Conservation (phyloP, 2,888 invertebrate genomes). For the Coenonympha glycerion region DNA sequence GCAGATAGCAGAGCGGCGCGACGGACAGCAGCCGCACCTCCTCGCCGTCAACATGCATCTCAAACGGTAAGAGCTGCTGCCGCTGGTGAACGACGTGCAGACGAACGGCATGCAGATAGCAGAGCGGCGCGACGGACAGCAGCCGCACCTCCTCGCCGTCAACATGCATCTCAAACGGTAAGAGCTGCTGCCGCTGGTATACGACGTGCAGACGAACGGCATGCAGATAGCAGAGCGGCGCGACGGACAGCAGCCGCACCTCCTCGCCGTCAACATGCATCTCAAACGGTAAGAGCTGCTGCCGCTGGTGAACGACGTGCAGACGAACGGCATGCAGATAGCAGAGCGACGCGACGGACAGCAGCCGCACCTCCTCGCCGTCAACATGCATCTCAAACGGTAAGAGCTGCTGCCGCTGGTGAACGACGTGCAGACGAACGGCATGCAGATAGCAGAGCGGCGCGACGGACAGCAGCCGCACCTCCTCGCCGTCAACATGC, state of each 20-base stretch:
- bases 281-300: slow-evolving; percentile 70
- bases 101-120: slow-evolving; percentile 91
- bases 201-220: slow-evolving; percentile 89
- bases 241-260: slow-evolving; percentile 76
- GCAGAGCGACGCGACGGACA: slow-evolving; percentile 86
- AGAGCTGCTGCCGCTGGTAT: slow-evolving; percentile 81
- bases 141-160: slow-evolving; percentile 69
- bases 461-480: slow-evolving; percentile 78
- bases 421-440: slow-evolving; percentile 90
- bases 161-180: slow-evolving; percentile 68
- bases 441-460: slow-evolving; percentile 90
- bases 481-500: slow-evolving; percentile 65
- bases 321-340: slow-evolving; percentile 88
- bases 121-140: slow-evolving; percentile 83
- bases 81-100: slow-evolving; percentile 88
- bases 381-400: slow-evolving; percentile 68
- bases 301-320: slow-evolving; percentile 92
- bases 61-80: slow-evolving; percentile 74
- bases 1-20: slow-evolving; percentile 89
- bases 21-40: slow-evolving; percentile 73
- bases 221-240: slow-evolving; percentile 91
- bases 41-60: slow-evolving; percentile 67
- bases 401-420: slow-evolving; percentile 85
- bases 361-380: slow-evolving; percentile 67
- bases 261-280: slow-evolving; percentile 66